Evolutionary conservation across 2,888 invertebrate species (phyloP), one percentile per base, ranked within the genome.

Genomic region (Calameuta idolon): DNA sequence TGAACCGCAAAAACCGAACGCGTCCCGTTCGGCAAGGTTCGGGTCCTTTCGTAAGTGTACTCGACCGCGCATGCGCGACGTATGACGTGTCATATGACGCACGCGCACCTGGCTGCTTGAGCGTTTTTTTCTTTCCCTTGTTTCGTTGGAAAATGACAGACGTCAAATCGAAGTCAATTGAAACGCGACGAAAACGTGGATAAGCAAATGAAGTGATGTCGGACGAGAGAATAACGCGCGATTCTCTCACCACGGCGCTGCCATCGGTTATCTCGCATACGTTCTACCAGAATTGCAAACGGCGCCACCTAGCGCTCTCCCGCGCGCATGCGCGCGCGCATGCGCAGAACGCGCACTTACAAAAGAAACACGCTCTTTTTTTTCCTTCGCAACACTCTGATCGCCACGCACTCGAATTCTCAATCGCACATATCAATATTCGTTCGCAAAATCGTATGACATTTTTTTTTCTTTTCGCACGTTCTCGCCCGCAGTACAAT

Each of bases 281-380:
- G 79, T 82, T 55, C 84, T 85, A 82, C 83, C 83, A 83, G 85
- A 84, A 84, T 83, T 85, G 83, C 85, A 87, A 84, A 84, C 79
- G 80, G 83, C 84, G 81, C 81, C 82, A 80, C 78, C 74, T 79
- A 73, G 74, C 80, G 76, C 78, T 12, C 11, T 3, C 35, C 3
- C 35, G 0, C 35, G 80, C 79, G 81, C 79, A 79, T 80, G 81
- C 81, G 80, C 77, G 80, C 77, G 76, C 76, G 75, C 75, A 74
- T 12, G 12, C 12, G 4, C 4, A 37, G 4, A 4, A 37, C 12
- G 15, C 37, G 12, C 55, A 55, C 55, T 55, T 23, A 55, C 55
- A 55, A 55, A 23, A 55, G 12, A 15, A 1, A 23, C 40, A 40
- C 55, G 2, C 23, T 9, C 12, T 23, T 23, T 15, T 55, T 74